Evolutionary conservation across 2,797 vertebrate species (phyloP).

Genomic region (Poeciliopsis paucimaculata): DNA sequence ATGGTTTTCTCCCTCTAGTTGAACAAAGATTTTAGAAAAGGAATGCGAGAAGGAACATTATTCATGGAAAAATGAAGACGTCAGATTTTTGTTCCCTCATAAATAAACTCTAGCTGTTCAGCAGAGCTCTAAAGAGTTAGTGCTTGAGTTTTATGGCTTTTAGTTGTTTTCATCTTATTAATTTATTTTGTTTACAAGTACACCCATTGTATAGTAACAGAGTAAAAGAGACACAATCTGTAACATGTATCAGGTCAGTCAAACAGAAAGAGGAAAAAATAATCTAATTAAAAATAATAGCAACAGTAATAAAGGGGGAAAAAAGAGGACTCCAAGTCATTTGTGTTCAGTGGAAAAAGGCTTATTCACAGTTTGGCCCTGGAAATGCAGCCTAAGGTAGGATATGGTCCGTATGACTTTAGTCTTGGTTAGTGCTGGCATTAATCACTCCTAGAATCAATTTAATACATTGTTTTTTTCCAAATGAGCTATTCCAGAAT

Average conservation of each 20-base stretch:
- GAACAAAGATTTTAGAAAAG: slow-evolving; percentile 66
- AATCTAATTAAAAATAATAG: slow-evolving; percentile 43
- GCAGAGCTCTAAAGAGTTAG: slow-evolving; percentile 83
- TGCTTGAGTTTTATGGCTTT: slow-evolving; percentile 88
- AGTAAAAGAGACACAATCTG: slow-evolving; percentile 74
- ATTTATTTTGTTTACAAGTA: slow-evolving; percentile 77
- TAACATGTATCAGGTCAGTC: slow-evolving; percentile 69
- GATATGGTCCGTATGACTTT: slow-evolving; percentile 51
- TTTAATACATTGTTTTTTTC: slow-evolving; percentile 19
- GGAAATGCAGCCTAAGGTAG: slow-evolving; percentile 44
- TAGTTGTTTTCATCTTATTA: slow-evolving; percentile 80
- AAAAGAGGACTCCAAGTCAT: slow-evolving; percentile 69
- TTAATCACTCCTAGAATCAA: slow-evolving; percentile 52
- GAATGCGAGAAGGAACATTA: slow-evolving; percentile 75
- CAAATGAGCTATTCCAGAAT: slow-evolving; percentile 28
- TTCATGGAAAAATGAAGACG: slow-evolving; percentile 70
- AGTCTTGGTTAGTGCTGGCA: slow-evolving; percentile 59
- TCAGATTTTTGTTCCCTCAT: slow-evolving; percentile 63
- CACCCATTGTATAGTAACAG: slow-evolving; percentile 74
- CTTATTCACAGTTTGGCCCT: slow-evolving; percentile 55
- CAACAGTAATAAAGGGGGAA: slow-evolving; percentile 18
- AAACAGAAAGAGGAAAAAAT: slow-evolving; percentile 67
- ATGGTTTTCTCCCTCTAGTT: slow-evolving; percentile 70
- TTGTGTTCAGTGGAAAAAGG: slow-evolving; percentile 37
- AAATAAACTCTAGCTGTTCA: slow-evolving; percentile 79